phyloP scores from a whole-genome alignment of 1,140 invertebrate genomes.

The Gryon sp. region DNA sequence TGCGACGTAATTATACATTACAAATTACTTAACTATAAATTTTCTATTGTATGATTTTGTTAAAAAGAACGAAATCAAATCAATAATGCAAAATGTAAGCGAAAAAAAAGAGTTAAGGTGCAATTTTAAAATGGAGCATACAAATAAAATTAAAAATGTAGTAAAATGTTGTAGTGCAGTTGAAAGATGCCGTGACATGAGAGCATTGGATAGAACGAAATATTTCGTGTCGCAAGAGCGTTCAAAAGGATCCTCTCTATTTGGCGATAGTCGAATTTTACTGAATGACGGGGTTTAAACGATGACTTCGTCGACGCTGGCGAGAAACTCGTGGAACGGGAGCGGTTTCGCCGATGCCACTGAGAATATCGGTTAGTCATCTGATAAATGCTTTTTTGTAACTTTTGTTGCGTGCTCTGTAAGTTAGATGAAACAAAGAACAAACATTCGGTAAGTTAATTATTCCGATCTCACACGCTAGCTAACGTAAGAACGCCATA shows the following conservation, averaged over 20 bases:
- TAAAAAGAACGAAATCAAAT: no score
- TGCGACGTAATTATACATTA: no score
- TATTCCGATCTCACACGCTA: constrained; percentile 57
- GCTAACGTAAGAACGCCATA: neutral
- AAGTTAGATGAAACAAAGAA: constrained; percentile 74
- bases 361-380: constrained; percentile 81
- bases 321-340: constrained; percentile 72
- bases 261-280: constrained; percentile 63
- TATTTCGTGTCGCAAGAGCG: neutral
- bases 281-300: constrained; percentile 76
- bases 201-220: constrained; percentile 31
- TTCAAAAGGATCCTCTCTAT: constrained; percentile 38
- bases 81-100: neutral
- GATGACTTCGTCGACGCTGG: constrained; percentile 75
- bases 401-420: constrained; percentile 79
- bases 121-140: neutral
- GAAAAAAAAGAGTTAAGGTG: no score
- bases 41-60: no score
- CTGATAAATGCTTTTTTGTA: constrained; percentile 80
- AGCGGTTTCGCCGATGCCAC: constrained; percentile 75
- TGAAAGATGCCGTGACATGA: constrained; percentile 1
- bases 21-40: no score
- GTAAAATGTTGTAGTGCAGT: neutral
- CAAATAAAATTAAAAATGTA: neutral
- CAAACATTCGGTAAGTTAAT: constrained; percentile 74